Base-by-base conservation (phyloP, 1,140 invertebrate genomes). In the Formica exsecta region DNA sequence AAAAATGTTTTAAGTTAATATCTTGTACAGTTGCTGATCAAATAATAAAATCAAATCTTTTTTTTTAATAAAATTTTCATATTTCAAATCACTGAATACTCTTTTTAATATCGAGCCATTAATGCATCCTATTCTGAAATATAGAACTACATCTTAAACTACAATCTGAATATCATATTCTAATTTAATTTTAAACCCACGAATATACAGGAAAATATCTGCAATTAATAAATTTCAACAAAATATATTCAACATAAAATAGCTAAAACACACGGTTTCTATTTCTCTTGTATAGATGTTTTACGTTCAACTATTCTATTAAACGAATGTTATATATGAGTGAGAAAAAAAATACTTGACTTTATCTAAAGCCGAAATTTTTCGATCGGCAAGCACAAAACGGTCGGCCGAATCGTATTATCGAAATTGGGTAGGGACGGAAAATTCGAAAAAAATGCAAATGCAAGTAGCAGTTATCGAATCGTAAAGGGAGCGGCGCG, bases 391-490 rank as follows among this genome's bases (percentile, higher is more conserved):
- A 44, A 29, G 68, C n/a, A 38, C 54, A 38, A 51, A 62, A 70
- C 13, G 66, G 25, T 13, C 54, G 38, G 5, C 29, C 38, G 41
- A 36, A 83, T 83, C 79, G 68, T 83, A 83, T 83, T 83, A 83
- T 38, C 79, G 68, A 74, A 83, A 83, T 83, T 83, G 79, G 68
- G 73, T 74, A 32, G 48, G 36, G 36, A 4, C 9, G 70, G 87
- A 65, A 77, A 89, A 89, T 89, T 89, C 64, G 77, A 44, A 62
- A 89, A 89, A 89, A 84, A 89, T 89, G 87, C 88, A 89, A 89
- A 89, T 89, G 71, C 59, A 61, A 74, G 32, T 22, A 62, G 48
- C 76, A 61, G 68, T 83, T 80, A 81, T 83, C 86, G 88, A 90
- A 90, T 51, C 89, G 74, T 90, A 88, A 88, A 86, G 68, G 68